Conservation (phyloP, 2,888 invertebrate species). For the Chymomyza amoena region DNA sequence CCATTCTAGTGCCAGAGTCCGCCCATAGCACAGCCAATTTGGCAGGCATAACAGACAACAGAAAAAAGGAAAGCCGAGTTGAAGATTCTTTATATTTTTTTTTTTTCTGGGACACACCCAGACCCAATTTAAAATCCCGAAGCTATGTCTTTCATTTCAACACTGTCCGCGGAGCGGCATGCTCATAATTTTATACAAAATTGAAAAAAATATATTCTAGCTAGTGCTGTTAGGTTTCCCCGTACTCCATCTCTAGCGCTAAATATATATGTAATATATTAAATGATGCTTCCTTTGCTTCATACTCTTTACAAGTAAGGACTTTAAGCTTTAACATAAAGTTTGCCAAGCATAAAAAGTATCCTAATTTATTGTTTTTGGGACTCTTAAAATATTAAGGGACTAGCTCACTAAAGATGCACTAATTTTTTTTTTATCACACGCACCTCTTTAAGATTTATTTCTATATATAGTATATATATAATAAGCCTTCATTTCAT, state of each 20-base stretch:
- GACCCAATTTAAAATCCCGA: neutral
- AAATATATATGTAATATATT: constrained; percentile 11
- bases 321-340: constrained; percentile 8
- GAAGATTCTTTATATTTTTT: neutral
- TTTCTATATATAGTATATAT: too few species aligned
- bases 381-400: too few species aligned
- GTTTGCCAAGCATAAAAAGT: constrained; percentile 3
- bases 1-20: neutral
- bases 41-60: constrained; percentile 39
- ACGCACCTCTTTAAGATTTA: too few species aligned
- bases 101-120: neutral
- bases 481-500: too few species aligned
- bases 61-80: neutral
- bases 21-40: constrained; percentile 25
- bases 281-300: too few species aligned
- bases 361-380: too few species aligned
- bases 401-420: too few species aligned
- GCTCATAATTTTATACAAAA: constrained; percentile 30
- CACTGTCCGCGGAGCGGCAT: constrained; percentile 10
- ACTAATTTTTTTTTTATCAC: too few species aligned
- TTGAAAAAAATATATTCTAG: neutral
- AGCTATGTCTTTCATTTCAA: neutral
- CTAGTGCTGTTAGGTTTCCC: too few species aligned
- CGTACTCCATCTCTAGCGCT: neutral
- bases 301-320: neutral